Percentiles rank a stretch among this genome's conserved stretches.
Conservation (phyloP, 92 coral and sea anemone genomes). For the Epizoanthus rinbou region DNA sequence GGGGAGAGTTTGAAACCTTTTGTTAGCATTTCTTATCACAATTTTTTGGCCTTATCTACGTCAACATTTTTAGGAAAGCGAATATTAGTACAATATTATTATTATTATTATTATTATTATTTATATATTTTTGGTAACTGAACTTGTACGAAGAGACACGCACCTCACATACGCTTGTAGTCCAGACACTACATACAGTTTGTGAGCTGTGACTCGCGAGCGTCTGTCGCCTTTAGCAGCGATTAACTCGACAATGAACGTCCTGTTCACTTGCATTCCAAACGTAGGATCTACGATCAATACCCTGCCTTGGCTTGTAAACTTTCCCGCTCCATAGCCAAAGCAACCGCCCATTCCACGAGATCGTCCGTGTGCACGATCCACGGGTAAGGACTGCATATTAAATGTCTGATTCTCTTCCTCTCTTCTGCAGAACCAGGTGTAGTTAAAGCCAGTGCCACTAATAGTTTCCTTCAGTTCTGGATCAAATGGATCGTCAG, state of each 20-base stretch:
- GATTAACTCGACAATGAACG: constrained; percentile 23
- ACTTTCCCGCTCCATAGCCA: constrained; percentile 65
- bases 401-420: constrained; percentile 49
- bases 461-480: neutral
- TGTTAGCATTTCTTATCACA: no score
- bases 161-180: constrained; percentile 20
- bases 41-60: no score
- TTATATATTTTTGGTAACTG: no score
- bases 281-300: constrained; percentile 39
- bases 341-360: constrained; percentile 75
- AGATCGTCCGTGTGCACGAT: constrained; percentile 33
- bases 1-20: no score
- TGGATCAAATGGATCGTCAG: constrained; percentile 62
- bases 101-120: no score
- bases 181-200: constrained; percentile 16
- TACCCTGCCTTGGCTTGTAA: constrained; percentile 1
- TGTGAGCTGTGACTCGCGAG: constrained; percentile 2
- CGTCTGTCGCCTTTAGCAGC: neutral
- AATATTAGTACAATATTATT: no score
- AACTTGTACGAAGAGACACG: neutral
- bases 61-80: no score
- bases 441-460: constrained; percentile 45
- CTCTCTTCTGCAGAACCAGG: constrained; percentile 74
- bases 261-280: constrained; percentile 41
- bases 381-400: constrained; percentile 48